Percentiles rank a stretch among this genome's conserved stretches.
These are phyloP conservation scores for Listronotus oregonensis DNA, from an alignment of 1,140 invertebrate genomes.

Conservation along the genomic window DNA sequence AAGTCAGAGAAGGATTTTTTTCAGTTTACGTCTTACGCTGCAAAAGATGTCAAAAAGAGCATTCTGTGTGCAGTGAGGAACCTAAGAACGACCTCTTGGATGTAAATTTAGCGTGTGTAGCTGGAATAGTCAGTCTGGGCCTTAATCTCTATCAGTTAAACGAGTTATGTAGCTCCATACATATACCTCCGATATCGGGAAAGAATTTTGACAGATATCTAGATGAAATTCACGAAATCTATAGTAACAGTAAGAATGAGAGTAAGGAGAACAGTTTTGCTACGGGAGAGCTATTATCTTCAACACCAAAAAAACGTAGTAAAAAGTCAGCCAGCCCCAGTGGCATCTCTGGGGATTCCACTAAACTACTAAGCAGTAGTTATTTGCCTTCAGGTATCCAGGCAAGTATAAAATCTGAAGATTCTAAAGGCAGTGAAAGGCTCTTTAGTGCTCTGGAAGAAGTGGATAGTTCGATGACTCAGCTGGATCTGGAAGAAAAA, in stretches of 20 bases:
- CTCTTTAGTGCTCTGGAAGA: constrained; percentile 1
- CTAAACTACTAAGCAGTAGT: too few relatives aligned
- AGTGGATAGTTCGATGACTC: background rate
- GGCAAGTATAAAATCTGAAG: background rate
- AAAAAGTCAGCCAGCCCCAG: too few relatives aligned
- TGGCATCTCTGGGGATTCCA: too few relatives aligned
- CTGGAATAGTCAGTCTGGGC: constrained; percentile 38
- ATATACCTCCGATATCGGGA: constrained; percentile 30
- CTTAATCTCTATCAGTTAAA: constrained; percentile 36
- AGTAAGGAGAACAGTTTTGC: constrained; percentile 13
- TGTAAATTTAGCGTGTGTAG: constrained; percentile 39
- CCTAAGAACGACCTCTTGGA: constrained; percentile 34
- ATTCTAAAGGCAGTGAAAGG: background rate
- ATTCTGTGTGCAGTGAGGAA: constrained; percentile 37
- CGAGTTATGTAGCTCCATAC: constrained; percentile 38
- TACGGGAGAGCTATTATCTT: constrained; percentile 6
- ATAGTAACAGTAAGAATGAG: constrained; percentile 16
- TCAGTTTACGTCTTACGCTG: constrained; percentile 36
- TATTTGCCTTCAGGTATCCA: background rate
- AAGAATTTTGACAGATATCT: constrained; percentile 33
- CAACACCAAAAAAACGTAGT: constrained; percentile 22
- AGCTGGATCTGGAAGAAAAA: constrained; percentile 22
- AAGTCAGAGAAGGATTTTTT: constrained; percentile 38
- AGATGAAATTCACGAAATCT: constrained; percentile 34
- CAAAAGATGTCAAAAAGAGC: constrained; percentile 24